A percentile compares a stretch with the other conserved stretches of the same genome.
Conservation (phyloP, 2,888 invertebrate species). For the Euproctis similis region DNA sequence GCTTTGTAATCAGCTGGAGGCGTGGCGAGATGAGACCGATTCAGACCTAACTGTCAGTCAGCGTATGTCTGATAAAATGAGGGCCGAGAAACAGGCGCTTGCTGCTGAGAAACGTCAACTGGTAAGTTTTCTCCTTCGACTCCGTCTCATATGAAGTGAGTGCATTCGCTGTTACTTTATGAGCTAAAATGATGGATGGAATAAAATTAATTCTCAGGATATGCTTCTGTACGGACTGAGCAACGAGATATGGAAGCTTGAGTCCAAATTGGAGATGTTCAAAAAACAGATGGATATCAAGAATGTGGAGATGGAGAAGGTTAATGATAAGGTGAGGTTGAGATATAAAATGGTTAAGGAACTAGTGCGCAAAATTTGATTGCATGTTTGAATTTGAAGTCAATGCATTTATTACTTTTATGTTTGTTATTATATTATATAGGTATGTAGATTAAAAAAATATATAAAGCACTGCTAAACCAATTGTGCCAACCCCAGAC, state of each 20-base stretch:
- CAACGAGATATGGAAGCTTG: conserved; percentile 82
- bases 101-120: conserved; percentile 76
- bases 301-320: conserved; percentile 75
- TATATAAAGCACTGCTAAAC: too few species aligned
- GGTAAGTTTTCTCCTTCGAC: too few species aligned
- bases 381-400: too few species aligned
- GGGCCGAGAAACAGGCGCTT: conserved; percentile 69
- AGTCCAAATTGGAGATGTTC: conserved; percentile 78
- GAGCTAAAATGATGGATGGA: background rate
- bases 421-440: too few species aligned
- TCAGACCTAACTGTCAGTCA: conserved; percentile 78
- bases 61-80: conserved; percentile 79
- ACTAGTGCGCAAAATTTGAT: too few species aligned
- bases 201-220: conserved; percentile 70
- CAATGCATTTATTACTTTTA: too few species aligned
- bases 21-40: conserved; percentile 79
- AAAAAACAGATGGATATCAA: conserved; percentile 80
- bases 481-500: too few species aligned
- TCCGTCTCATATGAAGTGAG: too few species aligned
- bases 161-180: background rate
- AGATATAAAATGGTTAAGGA: too few species aligned
- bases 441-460: too few species aligned
- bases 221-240: conserved; percentile 80
- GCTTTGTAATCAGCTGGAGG: conserved; percentile 73
- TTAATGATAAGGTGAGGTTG: conserved; percentile 56